A percentile compares a stretch with the other conserved stretches of the same genome.
Evolutionary conservation across 2,888 invertebrate species (phyloP).

Genomic region (Saturnia pavonia): DNA sequence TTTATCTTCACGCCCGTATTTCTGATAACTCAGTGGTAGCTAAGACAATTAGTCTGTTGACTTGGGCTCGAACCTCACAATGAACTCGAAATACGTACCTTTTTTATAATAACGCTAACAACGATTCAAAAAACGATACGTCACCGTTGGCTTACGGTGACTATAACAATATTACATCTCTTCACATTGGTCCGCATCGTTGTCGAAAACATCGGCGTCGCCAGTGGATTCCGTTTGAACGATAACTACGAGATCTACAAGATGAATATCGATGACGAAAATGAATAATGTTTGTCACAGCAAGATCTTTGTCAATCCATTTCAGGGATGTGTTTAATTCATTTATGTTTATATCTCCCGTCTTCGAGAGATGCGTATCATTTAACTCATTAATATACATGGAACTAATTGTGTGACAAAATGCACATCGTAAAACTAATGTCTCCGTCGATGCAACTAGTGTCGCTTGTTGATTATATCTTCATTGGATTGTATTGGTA

Average conservation of each 20-base stretch:
- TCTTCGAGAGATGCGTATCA: slow-evolving; percentile 32
- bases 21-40: no score
- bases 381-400: slow-evolving; percentile 33
- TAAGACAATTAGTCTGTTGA: not conserved
- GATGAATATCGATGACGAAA: no score
- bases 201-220: no score
- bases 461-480: not conserved
- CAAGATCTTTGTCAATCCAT: not conserved
- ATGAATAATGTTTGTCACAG: not conserved
- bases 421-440: slow-evolving; percentile 6
- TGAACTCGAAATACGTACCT: no score
- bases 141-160: no score
- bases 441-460: not conserved
- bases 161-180: no score
- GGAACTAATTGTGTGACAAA: slow-evolving; percentile 31
- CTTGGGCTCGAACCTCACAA: not conserved
- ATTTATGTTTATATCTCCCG: slow-evolving; percentile 28
- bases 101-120: no score
- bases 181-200: no score
- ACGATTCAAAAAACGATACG: no score
- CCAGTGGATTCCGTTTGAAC: no score
- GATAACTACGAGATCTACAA: no score
- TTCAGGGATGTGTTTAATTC: slow-evolving; percentile 25
- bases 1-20: slow-evolving; percentile 11
- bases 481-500: not conserved